These are phyloP conservation scores for Icerya purchasi DNA, from an alignment of 2,888 invertebrate species.

Conservation along the genomic window DNA sequence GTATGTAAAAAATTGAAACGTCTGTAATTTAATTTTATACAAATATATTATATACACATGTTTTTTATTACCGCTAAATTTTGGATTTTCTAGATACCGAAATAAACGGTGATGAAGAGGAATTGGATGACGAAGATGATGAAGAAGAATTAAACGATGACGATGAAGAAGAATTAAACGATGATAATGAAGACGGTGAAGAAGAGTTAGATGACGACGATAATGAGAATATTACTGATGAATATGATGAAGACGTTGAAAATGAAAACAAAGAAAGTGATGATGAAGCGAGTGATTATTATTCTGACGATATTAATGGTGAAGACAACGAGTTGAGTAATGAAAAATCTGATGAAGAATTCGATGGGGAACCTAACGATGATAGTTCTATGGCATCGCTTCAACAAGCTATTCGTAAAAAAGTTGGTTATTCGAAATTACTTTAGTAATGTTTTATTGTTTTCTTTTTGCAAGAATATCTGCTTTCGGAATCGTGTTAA, in stretches of 20 bases:
- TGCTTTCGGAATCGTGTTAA: too few species aligned
- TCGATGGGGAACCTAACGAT: slow-evolving; percentile 1
- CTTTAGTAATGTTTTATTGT: too few species aligned
- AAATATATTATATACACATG: too few species aligned
- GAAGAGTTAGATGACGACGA: background rate
- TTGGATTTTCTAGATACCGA: slow-evolving; percentile 12
- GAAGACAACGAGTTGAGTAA: slow-evolving; percentile 7
- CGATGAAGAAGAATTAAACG: slow-evolving; percentile 7
- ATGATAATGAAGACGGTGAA: slow-evolving; percentile 4
- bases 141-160: background rate
- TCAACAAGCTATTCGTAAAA: background rate
- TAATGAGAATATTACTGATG: background rate
- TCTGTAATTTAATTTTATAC: too few species aligned
- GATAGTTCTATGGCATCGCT: background rate
- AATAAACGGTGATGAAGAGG: slow-evolving; percentile 18
- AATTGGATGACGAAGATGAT: slow-evolving; percentile 6
- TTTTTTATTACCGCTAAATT: background rate
- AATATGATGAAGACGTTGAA: slow-evolving; percentile 3
- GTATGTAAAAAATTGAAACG: background rate
- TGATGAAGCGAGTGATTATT: slow-evolving; percentile 1
- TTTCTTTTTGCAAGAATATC: too few species aligned
- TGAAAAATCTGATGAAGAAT: slow-evolving; percentile 1
- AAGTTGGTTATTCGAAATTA: too few species aligned
- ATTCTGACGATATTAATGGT: slow-evolving; percentile 10
- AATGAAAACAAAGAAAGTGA: slow-evolving; percentile 1